Conservation (phyloP, 1,140 invertebrate genomes). For the Drosophila kanapiae region DNA sequence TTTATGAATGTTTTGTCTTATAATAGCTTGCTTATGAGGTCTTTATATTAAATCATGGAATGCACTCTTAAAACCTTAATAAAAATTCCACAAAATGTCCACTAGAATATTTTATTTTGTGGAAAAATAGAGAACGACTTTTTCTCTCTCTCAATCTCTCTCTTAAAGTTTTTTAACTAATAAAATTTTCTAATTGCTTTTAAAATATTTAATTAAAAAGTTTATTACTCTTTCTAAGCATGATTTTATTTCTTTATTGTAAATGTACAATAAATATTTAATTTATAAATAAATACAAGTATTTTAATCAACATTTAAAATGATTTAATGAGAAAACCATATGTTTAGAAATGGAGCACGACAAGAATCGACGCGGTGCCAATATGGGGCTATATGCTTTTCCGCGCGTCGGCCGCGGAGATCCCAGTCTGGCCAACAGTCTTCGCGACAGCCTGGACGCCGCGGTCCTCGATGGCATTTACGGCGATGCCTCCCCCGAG, state of each 20-base stretch:
- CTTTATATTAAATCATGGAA: not conserved
- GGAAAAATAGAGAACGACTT: fast-evolving
- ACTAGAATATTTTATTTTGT: not conserved
- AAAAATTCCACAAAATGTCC: not conserved
- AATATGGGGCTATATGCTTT: constrained; percentile 87
- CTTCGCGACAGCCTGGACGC: constrained; percentile 68
- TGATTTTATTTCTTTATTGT: too few species aligned
- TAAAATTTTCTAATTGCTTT: not conserved
- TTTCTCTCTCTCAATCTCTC: not conserved
- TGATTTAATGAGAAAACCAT: not conserved
- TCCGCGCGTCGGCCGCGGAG: constrained; percentile 87
- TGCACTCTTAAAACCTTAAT: not conserved
- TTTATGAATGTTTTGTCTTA: not conserved
- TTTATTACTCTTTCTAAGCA: not conserved
- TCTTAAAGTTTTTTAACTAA: not conserved
- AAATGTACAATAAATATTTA: not conserved
- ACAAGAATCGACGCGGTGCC: constrained; percentile 80
- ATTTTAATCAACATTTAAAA: not conserved
- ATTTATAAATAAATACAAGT: not conserved
- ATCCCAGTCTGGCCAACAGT: constrained; percentile 77
- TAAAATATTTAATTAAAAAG: not conserved
- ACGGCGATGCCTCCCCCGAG: constrained; percentile 67
- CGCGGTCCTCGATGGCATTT: constrained; percentile 57
- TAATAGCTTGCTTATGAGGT: not conserved
- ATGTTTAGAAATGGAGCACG: constrained; percentile 63